These are phyloP conservation scores for Thyatira batis DNA, from an alignment of 2,888 invertebrate genomes.

Conservation along the genomic window DNA sequence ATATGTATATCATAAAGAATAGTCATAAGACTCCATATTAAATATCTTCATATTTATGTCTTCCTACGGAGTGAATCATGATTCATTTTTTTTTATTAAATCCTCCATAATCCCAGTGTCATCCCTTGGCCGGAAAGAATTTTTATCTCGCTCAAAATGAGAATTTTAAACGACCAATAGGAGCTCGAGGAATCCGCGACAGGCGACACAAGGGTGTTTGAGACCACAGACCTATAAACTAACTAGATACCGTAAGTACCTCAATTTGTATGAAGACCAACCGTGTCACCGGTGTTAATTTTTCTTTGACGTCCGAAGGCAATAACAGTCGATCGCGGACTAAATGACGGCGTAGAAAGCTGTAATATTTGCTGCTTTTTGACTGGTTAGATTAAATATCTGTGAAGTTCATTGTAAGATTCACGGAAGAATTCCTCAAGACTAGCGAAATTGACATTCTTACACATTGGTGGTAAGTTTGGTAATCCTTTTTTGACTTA, in stretches of 20 bases:
- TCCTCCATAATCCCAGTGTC: neutral
- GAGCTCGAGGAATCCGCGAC: slow-evolving; percentile 1
- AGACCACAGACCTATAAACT: no score
- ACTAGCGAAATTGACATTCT: slow-evolving; percentile 5
- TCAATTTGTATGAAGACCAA: no score
- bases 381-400: no score
- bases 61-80: neutral
- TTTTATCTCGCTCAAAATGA: slow-evolving; percentile 6
- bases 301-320: no score
- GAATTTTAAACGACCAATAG: slow-evolving; percentile 5
- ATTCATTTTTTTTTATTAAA: slow-evolving; percentile 2
- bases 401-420: no score
- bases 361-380: no score
- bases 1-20: neutral
- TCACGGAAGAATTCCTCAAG: slow-evolving; percentile 21
- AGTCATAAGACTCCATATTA: neutral
- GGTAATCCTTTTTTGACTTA: neutral
- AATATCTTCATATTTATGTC: neutral
- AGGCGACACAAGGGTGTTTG: slow-evolving; percentile 1
- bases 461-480: slow-evolving; percentile 9
- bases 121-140: slow-evolving; percentile 2
- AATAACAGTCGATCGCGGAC: no score
- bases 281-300: no score
- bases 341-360: no score
- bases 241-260: no score